Conservation (phyloP, 2,797 vertebrate genomes). For the Aldrovandia affinis region DNA sequence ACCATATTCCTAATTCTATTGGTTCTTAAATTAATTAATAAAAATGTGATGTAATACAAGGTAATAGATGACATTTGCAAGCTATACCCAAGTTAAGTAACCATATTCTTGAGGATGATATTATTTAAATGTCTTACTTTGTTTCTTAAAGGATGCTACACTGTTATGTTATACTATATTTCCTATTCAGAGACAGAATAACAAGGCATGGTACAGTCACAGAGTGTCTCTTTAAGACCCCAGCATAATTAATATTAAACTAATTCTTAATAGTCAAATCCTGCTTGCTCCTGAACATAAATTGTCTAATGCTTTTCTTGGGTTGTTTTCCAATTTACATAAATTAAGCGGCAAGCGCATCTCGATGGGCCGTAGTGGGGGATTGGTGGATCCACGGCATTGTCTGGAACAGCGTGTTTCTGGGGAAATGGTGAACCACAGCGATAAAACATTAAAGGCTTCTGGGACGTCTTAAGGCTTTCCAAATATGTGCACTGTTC, state of each 20-base stretch:
- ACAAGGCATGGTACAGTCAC: background rate
- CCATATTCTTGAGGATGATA: background rate
- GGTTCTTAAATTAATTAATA: background rate
- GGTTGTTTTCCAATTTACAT: conserved; percentile 44
- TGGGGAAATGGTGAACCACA: conserved; percentile 46
- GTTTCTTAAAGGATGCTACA: conserved; percentile 11
- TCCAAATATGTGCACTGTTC: background rate
- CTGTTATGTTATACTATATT: background rate
- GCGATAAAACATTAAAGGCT: conserved; percentile 55
- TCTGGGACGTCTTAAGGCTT: conserved; percentile 27
- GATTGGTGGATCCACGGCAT: conserved; percentile 25
- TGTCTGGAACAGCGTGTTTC: conserved; percentile 19
- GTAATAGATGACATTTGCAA: background rate
- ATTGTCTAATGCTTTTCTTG: conserved; percentile 35
- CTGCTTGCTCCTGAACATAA: conserved; percentile 34
- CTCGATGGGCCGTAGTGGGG: conserved; percentile 24
- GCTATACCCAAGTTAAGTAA: background rate
- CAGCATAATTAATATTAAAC: conserved; percentile 32
- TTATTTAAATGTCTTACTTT: background rate
- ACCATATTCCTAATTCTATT: background rate
- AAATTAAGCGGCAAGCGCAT: conserved; percentile 36
- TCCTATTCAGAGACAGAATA: background rate
- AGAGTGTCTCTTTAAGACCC: background rate
- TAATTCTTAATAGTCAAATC: conserved; percentile 42
- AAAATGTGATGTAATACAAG: background rate